These are phyloP conservation scores for Solenopsis invicta DNA, from an alignment of 1,140 invertebrate species.

Conservation along the genomic window DNA sequence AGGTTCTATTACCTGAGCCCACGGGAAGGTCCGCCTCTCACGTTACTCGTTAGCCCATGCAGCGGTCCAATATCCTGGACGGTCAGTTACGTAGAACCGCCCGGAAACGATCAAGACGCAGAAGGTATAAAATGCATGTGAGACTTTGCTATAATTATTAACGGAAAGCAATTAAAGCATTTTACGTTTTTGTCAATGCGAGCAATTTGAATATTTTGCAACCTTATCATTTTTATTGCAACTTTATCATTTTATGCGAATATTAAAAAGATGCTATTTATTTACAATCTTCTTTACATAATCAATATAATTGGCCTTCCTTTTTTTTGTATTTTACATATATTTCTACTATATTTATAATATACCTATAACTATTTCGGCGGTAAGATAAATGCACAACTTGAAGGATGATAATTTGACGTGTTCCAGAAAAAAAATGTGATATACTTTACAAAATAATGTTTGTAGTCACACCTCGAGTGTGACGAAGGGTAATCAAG, in stretches of 20 bases:
- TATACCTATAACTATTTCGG: background rate
- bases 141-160: background rate
- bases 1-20: constrained; percentile 86
- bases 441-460: constrained; percentile 16
- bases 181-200: background rate
- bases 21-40: constrained; percentile 83
- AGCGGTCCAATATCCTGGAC: constrained; percentile 85
- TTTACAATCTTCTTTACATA: too few relatives aligned
- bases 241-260: background rate
- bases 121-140: constrained; percentile 80
- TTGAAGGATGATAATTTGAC: background rate
- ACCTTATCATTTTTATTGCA: background rate
- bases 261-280: background rate
- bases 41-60: constrained; percentile 85
- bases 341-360: background rate
- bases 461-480: background rate
- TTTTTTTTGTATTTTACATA: background rate
- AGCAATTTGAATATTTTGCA: background rate
- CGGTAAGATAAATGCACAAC: background rate
- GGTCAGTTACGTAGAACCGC: constrained; percentile 84
- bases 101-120: constrained; percentile 81
- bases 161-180: background rate
- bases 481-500: constrained; percentile 17
- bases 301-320: too few relatives aligned
- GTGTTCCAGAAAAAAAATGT: background rate